These are phyloP conservation scores for Hemicentrotus pulcherrimus DNA, from an alignment of 35 echinoderm and acorn worm genomes.

Conservation along the genomic window DNA sequence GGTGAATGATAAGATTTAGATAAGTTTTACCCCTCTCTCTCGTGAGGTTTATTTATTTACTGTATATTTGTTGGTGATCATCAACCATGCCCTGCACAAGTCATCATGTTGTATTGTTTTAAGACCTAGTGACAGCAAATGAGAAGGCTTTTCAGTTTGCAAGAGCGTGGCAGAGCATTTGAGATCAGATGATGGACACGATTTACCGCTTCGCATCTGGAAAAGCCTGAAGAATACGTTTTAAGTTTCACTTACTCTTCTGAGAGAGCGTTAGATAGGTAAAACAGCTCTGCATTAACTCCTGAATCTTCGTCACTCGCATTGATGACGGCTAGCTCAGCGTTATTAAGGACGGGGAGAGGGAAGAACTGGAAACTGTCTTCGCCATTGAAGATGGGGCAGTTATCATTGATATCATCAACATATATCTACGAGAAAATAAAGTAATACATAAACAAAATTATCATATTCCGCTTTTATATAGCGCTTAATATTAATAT, in stretches of 20 bases:
- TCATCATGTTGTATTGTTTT: too few species aligned
- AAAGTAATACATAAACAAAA: neutral
- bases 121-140: too few species aligned
- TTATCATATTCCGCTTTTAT: too few species aligned
- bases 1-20: constrained; percentile 55
- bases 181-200: too few species aligned
- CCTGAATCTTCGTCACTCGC: constrained; percentile 81
- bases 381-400: constrained; percentile 70
- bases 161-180: too few species aligned
- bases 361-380: constrained; percentile 76
- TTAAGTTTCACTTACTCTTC: constrained; percentile 54
- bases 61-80: too few species aligned
- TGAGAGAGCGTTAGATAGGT: constrained; percentile 58
- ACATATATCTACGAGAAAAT: constrained; percentile 63
- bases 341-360: constrained; percentile 63
- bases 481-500: too few species aligned
- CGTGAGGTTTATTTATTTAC: too few species aligned
- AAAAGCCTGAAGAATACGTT: too few species aligned
- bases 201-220: too few species aligned
- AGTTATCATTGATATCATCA: constrained; percentile 87
- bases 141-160: too few species aligned
- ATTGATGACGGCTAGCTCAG: constrained; percentile 51
- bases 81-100: too few species aligned
- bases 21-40: constrained; percentile 31
- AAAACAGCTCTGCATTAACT: constrained; percentile 68